Percentiles rank a stretch among this genome's conserved stretches.
phyloP scores from a whole-genome alignment of 92 coral and sea anemone species.

The Parazoanthus swiftii region DNA sequence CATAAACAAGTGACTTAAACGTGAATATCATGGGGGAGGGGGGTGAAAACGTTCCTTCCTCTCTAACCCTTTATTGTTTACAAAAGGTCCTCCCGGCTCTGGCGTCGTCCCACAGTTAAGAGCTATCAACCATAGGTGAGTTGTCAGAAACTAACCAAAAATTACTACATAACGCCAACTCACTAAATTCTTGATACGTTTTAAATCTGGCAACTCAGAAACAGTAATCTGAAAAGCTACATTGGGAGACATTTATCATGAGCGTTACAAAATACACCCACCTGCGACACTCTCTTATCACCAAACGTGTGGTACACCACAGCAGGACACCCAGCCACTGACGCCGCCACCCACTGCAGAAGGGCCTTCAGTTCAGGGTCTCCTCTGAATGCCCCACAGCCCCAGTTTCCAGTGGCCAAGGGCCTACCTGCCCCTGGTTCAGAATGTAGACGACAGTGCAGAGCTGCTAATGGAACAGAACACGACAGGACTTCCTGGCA shows the following conservation, averaged over 20 bases:
- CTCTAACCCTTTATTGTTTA: too few relatives aligned
- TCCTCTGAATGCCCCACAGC: conserved; percentile 65
- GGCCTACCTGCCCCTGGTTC: conserved; percentile 47
- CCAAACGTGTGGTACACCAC: conserved; percentile 67
- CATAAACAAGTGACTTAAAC: not conserved
- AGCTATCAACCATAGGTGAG: too few relatives aligned
- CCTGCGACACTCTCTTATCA: conserved; percentile 66
- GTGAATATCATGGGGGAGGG: too few relatives aligned
- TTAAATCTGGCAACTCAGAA: too few relatives aligned
- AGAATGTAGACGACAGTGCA: conserved; percentile 2
- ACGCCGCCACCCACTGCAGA: conserved; percentile 87
- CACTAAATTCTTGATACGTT: too few relatives aligned
- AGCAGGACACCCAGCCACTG: conserved; percentile 80
- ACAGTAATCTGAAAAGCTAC: too few relatives aligned
- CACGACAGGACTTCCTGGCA: conserved; percentile 46
- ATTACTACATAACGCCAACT: too few relatives aligned
- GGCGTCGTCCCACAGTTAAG: too few relatives aligned
- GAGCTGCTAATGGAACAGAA: conserved; percentile 51
- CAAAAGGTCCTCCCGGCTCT: too few relatives aligned
- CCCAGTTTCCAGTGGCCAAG: conserved; percentile 83
- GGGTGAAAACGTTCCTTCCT: too few relatives aligned
- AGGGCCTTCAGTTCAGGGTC: conserved; percentile 80
- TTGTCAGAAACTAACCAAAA: too few relatives aligned
- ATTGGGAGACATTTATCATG: too few relatives aligned
- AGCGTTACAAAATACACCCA: not conserved